Conservation (phyloP, 2,113 vertebrate species). For the Alaudala cheleensis region DNA sequence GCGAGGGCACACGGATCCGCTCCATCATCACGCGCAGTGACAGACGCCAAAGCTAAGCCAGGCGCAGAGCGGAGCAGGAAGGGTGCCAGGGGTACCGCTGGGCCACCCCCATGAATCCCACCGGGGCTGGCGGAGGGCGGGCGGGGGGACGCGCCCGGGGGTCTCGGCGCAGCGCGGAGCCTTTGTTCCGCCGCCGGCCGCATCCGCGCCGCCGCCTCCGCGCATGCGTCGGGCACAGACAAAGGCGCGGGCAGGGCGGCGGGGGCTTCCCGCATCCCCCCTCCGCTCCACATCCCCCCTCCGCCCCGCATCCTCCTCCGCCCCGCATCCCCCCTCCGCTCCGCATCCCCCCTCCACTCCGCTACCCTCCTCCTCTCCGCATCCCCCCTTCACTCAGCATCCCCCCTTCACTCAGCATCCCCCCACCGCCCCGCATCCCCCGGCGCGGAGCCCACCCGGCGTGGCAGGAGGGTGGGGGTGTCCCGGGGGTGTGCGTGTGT, state of each 20-base stretch:
- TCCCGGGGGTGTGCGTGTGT: background rate
- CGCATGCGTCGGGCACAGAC: constrained; percentile 79
- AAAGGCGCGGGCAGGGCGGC: constrained; percentile 77
- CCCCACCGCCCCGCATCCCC: background rate
- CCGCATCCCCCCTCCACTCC: background rate
- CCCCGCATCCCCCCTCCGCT: background rate
- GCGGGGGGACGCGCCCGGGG: background rate
- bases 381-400: background rate
- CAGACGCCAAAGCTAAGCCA: background rate
- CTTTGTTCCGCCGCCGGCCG: constrained; percentile 20
- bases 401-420: background rate
- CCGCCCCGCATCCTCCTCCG: background rate
- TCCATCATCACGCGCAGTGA: background rate
- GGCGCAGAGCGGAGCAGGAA: background rate
- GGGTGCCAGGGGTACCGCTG: background rate
- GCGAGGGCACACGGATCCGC: background rate
- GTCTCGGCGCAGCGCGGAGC: background rate
- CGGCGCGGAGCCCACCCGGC: background rate
- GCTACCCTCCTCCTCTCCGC: background rate
- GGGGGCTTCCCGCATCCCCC: background rate
- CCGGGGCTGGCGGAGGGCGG: background rate
- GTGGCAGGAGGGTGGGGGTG: background rate
- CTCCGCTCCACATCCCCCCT: background rate
- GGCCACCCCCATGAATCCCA: background rate
- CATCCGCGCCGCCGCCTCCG: background rate